phyloP scores from a whole-genome alignment of 2,888 invertebrate genomes.

The Gandaritis pyraliata region DNA sequence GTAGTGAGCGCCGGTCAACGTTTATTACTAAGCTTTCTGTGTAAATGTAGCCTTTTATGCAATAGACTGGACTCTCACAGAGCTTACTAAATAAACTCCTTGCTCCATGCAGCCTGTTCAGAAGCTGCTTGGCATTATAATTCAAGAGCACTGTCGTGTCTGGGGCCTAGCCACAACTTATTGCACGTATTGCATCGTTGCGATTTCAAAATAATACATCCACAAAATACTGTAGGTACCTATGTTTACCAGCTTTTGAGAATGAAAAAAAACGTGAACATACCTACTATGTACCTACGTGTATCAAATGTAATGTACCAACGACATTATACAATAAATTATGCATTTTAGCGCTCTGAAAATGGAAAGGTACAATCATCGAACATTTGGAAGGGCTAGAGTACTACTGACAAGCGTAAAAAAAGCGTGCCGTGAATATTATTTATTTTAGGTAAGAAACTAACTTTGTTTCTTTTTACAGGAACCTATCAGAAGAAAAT shows the following conservation, averaged over 20 bases:
- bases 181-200: conserved; percentile 7
- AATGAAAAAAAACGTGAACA: no score
- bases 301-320: no score
- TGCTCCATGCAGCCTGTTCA: conserved; percentile 19
- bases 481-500: conserved; percentile 46
- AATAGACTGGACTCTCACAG: conserved; percentile 30
- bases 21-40: conserved; percentile 3
- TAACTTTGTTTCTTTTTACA: conserved; percentile 17
- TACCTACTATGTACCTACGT: no score
- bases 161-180: conserved; percentile 2
- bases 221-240: not conserved
- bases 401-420: no score
- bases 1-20: no score
- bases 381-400: no score
- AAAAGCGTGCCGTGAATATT: no score
- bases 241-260: no score
- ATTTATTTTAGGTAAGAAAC: not conserved
- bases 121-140: conserved; percentile 15
- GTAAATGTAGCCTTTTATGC: conserved; percentile 15
- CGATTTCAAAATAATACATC: conserved; percentile 15
- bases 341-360: no score
- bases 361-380: no score
- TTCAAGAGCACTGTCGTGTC: conserved; percentile 26
- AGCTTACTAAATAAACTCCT: conserved; percentile 29
- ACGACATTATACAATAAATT: no score